Percentiles rank a stretch among this genome's conserved stretches.
phyloP scores from a whole-genome alignment of 2,797 vertebrate genomes.

The Sebastiscus albofasciatus region DNA sequence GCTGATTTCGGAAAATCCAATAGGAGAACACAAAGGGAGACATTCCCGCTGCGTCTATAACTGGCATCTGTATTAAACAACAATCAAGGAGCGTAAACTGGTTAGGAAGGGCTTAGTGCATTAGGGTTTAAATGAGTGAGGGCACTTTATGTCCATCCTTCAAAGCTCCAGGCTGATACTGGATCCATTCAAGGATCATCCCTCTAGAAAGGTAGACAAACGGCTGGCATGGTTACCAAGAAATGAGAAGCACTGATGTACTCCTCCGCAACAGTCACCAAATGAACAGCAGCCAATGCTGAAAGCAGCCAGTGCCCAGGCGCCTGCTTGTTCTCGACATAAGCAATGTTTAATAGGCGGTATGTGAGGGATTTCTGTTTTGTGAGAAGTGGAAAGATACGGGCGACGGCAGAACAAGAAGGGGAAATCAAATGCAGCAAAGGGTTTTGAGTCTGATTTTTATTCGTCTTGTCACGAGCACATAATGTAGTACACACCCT shows the following conservation, averaged over 20 bases:
- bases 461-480: constrained; percentile 42
- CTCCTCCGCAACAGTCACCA: constrained; percentile 52
- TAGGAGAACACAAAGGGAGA: constrained; percentile 62
- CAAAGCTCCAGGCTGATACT: constrained; percentile 22
- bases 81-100: constrained; percentile 54
- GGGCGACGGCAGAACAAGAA: constrained; percentile 4
- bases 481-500: constrained; percentile 13
- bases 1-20: constrained; percentile 69
- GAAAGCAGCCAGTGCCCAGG: constrained; percentile 1
- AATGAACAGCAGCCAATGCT: constrained; percentile 58
- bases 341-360: constrained; percentile 7
- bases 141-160: constrained; percentile 32
- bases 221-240: constrained; percentile 39
- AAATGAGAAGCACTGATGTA: constrained; percentile 23
- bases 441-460: constrained; percentile 22
- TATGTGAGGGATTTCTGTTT: constrained; percentile 16
- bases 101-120: constrained; percentile 26
- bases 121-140: constrained; percentile 35
- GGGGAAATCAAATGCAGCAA: constrained; percentile 16
- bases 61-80: constrained; percentile 67
- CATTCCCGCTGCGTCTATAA: constrained; percentile 51
- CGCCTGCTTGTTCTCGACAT: neutral
- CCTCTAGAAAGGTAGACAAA: constrained; percentile 36
- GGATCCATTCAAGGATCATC: constrained; percentile 9
- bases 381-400: neutral